Percentiles rank a stretch among this genome's conserved stretches.
Conservation (phyloP, 2,888 invertebrate genomes). For the Peribatodes rhomboidaria region DNA sequence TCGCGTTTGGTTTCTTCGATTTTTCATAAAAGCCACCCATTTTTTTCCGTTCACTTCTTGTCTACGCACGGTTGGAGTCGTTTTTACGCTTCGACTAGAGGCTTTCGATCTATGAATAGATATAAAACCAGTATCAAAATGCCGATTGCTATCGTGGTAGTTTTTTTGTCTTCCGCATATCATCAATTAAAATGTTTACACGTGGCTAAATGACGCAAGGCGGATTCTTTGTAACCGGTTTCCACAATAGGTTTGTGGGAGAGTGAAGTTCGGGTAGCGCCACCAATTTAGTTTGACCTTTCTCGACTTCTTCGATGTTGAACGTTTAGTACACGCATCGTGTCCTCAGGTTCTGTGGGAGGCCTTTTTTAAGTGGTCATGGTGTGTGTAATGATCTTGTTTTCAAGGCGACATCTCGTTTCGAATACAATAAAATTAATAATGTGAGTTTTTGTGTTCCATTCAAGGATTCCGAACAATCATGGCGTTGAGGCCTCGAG, state of each 20-base stretch:
- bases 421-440: constrained; percentile 77
- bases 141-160: constrained; percentile 64
- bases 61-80: constrained; percentile 27
- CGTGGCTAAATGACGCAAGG: constrained; percentile 79
- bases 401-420: constrained; percentile 79
- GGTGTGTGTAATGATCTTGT: constrained; percentile 69
- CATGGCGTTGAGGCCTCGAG: constrained; percentile 53
- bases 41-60: constrained; percentile 39
- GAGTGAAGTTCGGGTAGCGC: constrained; percentile 75
- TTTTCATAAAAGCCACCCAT: constrained; percentile 37
- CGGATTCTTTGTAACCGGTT: constrained; percentile 80
- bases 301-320: constrained; percentile 51
- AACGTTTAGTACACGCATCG: constrained; percentile 42
- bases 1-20: constrained; percentile 40
- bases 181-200: constrained; percentile 85
- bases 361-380: constrained; percentile 64
- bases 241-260: constrained; percentile 74
- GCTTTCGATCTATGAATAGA: constrained; percentile 55
- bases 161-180: constrained; percentile 81
- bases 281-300: constrained; percentile 72
- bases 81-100: constrained; percentile 49
- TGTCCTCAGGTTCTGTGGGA: constrained; percentile 51
- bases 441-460: constrained; percentile 76
- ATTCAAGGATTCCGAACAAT: constrained; percentile 73
- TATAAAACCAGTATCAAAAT: constrained; percentile 64